phyloP scores from a whole-genome alignment of 2,888 invertebrate genomes.

The Drosophila cognata region DNA sequence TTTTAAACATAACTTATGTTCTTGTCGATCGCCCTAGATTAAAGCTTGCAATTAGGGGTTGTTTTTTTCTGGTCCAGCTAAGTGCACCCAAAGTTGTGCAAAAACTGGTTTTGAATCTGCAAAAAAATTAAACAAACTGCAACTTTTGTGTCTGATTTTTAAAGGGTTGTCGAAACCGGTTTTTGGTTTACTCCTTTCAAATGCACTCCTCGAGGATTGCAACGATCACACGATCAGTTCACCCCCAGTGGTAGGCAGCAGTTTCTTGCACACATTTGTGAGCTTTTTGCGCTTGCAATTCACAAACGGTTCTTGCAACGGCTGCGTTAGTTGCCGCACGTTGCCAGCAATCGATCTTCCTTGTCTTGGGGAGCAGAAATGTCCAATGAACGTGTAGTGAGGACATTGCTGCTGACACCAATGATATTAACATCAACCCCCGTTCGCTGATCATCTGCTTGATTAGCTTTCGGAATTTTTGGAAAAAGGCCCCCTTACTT shows the following conservation, averaged over 20 bases:
- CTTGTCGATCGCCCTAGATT: neutral
- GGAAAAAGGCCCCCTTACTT: conserved; percentile 89
- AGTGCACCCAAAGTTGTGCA: neutral
- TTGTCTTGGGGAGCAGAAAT: conserved; percentile 95
- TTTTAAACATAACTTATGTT: neutral
- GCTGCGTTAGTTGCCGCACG: conserved; percentile 18
- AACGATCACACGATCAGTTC: conserved; percentile 13
- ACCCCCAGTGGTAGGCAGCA: conserved; percentile 9
- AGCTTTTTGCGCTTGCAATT: conserved; percentile 54
- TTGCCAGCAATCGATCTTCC: conserved; percentile 86
- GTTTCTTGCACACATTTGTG: neutral
- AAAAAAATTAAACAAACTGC: neutral
- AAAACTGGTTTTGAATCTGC: conserved; percentile 4
- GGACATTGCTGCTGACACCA: conserved; percentile 93
- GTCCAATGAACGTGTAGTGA: conserved; percentile 94
- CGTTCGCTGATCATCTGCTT: conserved; percentile 58
- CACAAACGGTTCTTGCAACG: conserved; percentile 58
- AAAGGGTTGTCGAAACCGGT: conserved; percentile 20
- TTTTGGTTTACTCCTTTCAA: neutral
- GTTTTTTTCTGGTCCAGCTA: neutral
- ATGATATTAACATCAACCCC: conserved; percentile 73
- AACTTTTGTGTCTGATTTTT: neutral
- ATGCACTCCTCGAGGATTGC: conserved; percentile 25
- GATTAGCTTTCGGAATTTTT: conserved; percentile 91
- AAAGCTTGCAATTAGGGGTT: conserved; percentile 7